Evolutionary conservation across 2,797 vertebrate genomes (phyloP).

Genomic region (Hoplostethus atlanticus): DNA sequence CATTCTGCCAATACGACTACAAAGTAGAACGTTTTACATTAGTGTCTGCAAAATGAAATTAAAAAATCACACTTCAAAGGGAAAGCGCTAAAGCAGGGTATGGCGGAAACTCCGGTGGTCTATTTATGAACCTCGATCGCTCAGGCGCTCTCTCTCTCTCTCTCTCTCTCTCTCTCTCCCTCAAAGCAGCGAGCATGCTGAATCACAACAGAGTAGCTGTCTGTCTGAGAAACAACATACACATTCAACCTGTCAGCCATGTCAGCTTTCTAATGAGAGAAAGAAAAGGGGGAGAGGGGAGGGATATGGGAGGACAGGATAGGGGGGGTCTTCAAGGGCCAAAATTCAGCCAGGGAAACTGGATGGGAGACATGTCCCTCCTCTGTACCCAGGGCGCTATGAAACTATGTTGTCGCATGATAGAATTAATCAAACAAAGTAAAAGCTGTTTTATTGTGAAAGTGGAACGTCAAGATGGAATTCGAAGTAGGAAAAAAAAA

Average conservation of each 20-base stretch:
- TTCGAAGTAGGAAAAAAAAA: no score
- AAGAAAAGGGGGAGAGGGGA: slow-evolving; percentile 4
- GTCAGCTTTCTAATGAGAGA: slow-evolving; percentile 25
- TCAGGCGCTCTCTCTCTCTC: background rate
- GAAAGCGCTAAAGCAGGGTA: slow-evolving; percentile 23
- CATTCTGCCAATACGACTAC: slow-evolving; percentile 49
- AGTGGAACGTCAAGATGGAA: no score
- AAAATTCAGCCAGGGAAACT: no score
- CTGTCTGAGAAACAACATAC: slow-evolving; percentile 23
- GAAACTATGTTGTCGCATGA: no score
- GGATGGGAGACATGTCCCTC: no score
- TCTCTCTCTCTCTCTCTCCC: slow-evolving; percentile 7
- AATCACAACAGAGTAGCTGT: slow-evolving; percentile 43
- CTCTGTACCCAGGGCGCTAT: no score
- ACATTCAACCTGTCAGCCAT: slow-evolving; percentile 21
- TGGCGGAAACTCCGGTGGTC: slow-evolving; percentile 16
- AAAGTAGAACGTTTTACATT: slow-evolving; percentile 60
- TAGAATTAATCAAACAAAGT: no score
- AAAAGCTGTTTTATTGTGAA: no score
- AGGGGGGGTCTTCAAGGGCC: no score
- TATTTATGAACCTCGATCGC: slow-evolving; percentile 52
- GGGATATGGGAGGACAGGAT: slow-evolving; percentile 4
- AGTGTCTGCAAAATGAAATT: slow-evolving; percentile 45
- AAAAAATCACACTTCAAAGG: slow-evolving; percentile 53
- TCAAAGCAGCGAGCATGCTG: slow-evolving; percentile 19